Percentiles rank a stretch among this genome's conserved stretches.
These are phyloP conservation scores for Hoplodrina blanda DNA, from an alignment of 2,888 invertebrate species.

Conservation along the genomic window DNA sequence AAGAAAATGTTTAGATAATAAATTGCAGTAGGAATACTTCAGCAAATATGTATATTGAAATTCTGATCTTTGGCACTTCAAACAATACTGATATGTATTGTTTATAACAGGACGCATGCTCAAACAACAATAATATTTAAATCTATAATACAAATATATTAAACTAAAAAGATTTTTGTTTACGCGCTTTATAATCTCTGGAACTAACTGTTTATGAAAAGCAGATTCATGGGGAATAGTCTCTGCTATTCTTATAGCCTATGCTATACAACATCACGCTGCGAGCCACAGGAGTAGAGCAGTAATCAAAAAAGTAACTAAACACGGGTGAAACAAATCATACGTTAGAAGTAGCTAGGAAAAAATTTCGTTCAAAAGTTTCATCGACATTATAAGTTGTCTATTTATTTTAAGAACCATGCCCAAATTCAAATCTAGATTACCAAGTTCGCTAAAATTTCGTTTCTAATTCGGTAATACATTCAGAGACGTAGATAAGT, in stretches of 20 bases:
- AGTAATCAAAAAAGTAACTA: too few relatives aligned
- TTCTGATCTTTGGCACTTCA: constrained; percentile 52
- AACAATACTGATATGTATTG: constrained; percentile 44
- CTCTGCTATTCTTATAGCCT: too few relatives aligned
- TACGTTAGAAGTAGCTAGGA: too few relatives aligned
- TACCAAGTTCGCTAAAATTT: not conserved
- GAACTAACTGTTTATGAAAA: too few relatives aligned
- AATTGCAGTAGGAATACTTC: not conserved
- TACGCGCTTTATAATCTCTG: too few relatives aligned
- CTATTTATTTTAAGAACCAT: constrained; percentile 6
- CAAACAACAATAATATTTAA: not conserved
- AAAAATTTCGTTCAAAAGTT: too few relatives aligned
- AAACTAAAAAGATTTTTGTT: too few relatives aligned
- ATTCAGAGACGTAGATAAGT: not conserved
- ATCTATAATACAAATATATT: not conserved
- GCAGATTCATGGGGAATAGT: too few relatives aligned
- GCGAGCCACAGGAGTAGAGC: too few relatives aligned
- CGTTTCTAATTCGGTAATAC: not conserved
- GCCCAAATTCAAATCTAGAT: not conserved
- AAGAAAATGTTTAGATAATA: constrained; percentile 17
- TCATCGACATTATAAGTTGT: not conserved
- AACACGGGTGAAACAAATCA: too few relatives aligned
- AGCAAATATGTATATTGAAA: constrained; percentile 5
- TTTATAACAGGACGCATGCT: not conserved
- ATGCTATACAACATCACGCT: too few relatives aligned